Evolutionary conservation across 1,140 invertebrate genomes (phyloP), one percentile per base, ranked within the genome.

Genomic region (Whitmania pigra): DNA sequence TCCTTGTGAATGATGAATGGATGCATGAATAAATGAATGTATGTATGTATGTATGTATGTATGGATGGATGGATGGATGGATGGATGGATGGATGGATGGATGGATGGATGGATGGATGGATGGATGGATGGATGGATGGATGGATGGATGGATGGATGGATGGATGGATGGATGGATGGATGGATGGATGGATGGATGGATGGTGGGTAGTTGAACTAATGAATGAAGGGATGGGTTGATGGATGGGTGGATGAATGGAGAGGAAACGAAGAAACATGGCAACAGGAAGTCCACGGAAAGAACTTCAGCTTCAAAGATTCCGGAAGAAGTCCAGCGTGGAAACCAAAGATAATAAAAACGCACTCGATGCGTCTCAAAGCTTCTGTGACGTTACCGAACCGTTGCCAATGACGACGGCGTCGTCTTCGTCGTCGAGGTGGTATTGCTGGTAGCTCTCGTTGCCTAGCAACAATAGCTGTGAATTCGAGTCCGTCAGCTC

Each of bases 401-500:
- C 57, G 57, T 63, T 63, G 57, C 57, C 29, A 31, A 63, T 63
- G 57, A 63, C 57, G 57, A 63, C 57, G 29, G 22, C 57, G 22
- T 63, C 57, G 57, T 63, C 57, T 11, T 49, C 43, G 29, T 63
- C 57, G 57, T 63, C 57, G 15, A 63, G 57, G 29, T 63, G 57
- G 57, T 63, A 63, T 63, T 63, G 57, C 57, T 63, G 57, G 57
- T 63, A 63, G 29, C 57, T 63, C 18, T 63, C 22, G 57, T 31
- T 63, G 15, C 57, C 29, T 7, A 63, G 57, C 29, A 63, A 31
- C 22, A 63, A 31, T 11, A 63, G 57, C 57, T 63, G 57, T 18
- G 57, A 49, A 49, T 49, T 49, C 43, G 43, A 49, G 43, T 49
- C 43, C 43, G 43, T 49, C 43, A 49, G 9, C 9, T 49, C 22